Percentiles rank a stretch among this genome's conserved stretches.
These are phyloP conservation scores for Stegophylla sp. DNA, from an alignment of 2,888 invertebrate genomes.

Conservation along the genomic window DNA sequence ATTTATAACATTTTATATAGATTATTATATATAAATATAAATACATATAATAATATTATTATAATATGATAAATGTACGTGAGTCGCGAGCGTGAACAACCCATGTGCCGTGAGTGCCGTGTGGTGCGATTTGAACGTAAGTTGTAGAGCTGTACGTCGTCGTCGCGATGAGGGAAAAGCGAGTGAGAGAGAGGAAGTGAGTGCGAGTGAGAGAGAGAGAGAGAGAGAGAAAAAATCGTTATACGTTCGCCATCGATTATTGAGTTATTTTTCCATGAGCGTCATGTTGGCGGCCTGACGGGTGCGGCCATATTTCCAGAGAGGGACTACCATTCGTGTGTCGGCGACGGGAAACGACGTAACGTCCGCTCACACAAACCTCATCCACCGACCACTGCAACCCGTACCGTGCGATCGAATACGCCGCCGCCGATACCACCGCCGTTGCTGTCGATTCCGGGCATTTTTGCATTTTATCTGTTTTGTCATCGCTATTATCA, in stretches of 20 bases:
- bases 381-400: constrained; percentile 50
- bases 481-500: neutral
- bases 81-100: no score
- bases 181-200: neutral
- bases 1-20: no score
- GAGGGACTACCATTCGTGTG: constrained; percentile 68
- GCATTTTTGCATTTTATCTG: neutral
- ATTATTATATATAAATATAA: no score
- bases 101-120: no score
- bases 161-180: no score
- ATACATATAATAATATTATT: no score
- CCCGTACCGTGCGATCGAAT: constrained; percentile 12
- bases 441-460: neutral
- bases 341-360: constrained; percentile 62
- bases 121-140: no score
- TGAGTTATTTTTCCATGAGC: constrained; percentile 61
- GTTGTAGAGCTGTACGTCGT: no score
- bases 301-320: constrained; percentile 81
- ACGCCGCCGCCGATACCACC: constrained; percentile 4
- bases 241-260: constrained; percentile 34
- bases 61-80: no score
- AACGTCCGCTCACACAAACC: constrained; percentile 54
- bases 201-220: no score
- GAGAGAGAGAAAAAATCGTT: constrained; percentile 47
- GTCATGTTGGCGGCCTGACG: constrained; percentile 72